Base-by-base conservation (phyloP, 1,140 invertebrate species). In the Manduca sexta region DNA sequence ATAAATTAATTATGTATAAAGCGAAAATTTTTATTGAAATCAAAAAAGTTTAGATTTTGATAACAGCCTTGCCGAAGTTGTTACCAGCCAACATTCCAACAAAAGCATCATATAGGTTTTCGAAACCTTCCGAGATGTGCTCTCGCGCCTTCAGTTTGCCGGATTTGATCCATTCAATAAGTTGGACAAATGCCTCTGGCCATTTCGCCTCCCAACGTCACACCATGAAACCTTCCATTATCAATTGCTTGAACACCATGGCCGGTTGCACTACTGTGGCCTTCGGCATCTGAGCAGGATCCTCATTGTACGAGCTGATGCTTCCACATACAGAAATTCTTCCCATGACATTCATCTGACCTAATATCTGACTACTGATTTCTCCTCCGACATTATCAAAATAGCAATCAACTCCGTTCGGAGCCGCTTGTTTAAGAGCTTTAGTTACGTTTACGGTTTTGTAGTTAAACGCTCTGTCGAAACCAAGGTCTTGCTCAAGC, bases 401-500 rank as follows among this genome's bases (percentile, higher is more conserved):
- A 43, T 92, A 93, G 57, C 90, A 90, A 56, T 93, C 91, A 0
- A 93, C 85, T 0, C 74, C 92, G 2, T 91, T 69, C 0, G 91
- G 90, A 10, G 91, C 91, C 15, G 80, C 84, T 65, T 89, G 68
- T 51, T 87, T 87, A 14, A 94, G 71, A 12, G 82, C 85, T 16
- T 77, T 50, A 2, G 69, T 59, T 12, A 93, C 49, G 49, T 92
- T 69, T 6, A 78, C 80, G 0, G 80, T 90, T 70, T 94, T 94
- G 67, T 94, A 94, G 75, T 94, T 94, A 49, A 91, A 90, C 1
- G 88, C 91, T 55, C 84, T 73, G 71, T 94, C 92, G 70, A 94
- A 93, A n/a, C 89, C 89, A 1, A 93, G 68, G 15, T 92, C 88
- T 1, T 90, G 66, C 37, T 88, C 88, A 0, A 94, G 64, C 91